Percentiles rank a stretch among this genome's conserved stretches.
These are phyloP conservation scores for Amiota minor DNA, from an alignment of 2,888 invertebrate species.

Conservation along the genomic window DNA sequence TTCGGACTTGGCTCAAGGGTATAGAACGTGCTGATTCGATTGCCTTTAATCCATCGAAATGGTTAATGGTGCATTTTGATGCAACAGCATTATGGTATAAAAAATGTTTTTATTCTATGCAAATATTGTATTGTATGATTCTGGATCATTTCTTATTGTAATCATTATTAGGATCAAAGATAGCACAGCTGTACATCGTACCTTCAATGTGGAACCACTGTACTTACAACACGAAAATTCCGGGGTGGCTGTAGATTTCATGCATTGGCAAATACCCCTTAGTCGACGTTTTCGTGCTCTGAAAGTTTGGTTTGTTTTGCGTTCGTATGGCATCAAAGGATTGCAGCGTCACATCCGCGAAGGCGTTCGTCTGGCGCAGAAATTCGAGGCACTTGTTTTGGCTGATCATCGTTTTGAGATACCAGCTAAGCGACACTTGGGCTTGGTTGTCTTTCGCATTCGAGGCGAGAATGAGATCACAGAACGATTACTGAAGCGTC, in stretches of 20 bases:
- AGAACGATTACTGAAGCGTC: slow-evolving; percentile 87
- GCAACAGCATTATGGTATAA: slow-evolving; percentile 98
- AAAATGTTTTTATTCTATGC: slow-evolving; percentile 41
- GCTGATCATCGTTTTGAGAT: slow-evolving; percentile 92
- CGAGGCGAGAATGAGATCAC: slow-evolving; percentile 90
- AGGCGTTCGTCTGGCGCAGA: slow-evolving; percentile 90
- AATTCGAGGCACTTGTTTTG: slow-evolving; percentile 89
- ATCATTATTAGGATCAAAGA: slow-evolving; percentile 86
- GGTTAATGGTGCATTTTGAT: slow-evolving; percentile 99
- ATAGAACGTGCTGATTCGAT: slow-evolving; percentile 95
- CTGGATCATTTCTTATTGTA: background rate
- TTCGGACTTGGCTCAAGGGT: slow-evolving; percentile 90
- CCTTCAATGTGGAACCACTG: slow-evolving; percentile 98
- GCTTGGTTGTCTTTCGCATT: slow-evolving; percentile 92
- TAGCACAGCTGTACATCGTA: slow-evolving; percentile 92
- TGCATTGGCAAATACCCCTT: slow-evolving; percentile 98
- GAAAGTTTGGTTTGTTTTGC: slow-evolving; percentile 97
- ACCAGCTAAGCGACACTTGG: slow-evolving; percentile 86
- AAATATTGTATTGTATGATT: background rate
- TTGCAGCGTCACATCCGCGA: slow-evolving; percentile 94
- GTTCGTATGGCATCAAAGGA: slow-evolving; percentile 92
- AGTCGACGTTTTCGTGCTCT: slow-evolving; percentile 94
- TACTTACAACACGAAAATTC: slow-evolving; percentile 98
- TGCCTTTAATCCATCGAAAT: slow-evolving; percentile 98
- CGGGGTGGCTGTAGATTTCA: slow-evolving; percentile 95